A percentile compares a stretch with the other conserved stretches of the same genome.
Conservation (phyloP, 1,140 invertebrate species). For the Oryctes rhinoceros region DNA sequence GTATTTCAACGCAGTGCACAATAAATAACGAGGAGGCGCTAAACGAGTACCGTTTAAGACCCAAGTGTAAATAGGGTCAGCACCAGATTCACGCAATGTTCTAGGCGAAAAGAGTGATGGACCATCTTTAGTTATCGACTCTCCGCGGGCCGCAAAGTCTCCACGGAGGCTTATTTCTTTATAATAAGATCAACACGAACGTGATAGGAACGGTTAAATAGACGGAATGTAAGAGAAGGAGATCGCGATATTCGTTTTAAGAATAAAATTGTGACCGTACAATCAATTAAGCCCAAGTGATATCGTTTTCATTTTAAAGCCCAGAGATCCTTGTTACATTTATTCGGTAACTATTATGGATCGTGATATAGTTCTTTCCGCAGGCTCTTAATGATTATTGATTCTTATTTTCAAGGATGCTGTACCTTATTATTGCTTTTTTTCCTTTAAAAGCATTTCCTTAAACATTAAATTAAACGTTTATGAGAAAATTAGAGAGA, state of each 20-base stretch:
- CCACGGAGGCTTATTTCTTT: not conserved
- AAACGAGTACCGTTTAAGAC: not conserved
- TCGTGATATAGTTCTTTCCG: not conserved
- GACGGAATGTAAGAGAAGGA: not conserved
- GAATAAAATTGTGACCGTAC: not conserved
- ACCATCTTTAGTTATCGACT: not conserved
- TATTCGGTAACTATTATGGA: not conserved
- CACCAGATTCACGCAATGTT: not conserved
- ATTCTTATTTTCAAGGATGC: no score
- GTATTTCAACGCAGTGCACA: not conserved
- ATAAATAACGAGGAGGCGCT: not conserved
- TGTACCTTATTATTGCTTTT: not conserved
- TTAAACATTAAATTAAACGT: not conserved
- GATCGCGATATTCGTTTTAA: not conserved
- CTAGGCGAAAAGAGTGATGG: not conserved
- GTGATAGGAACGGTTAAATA: not conserved
- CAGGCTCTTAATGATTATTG: not conserved
- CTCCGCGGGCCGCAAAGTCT: not conserved
- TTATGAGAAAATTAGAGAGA: not conserved
- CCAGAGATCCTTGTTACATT: not conserved
- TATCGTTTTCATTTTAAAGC: not conserved
- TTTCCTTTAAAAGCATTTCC: not conserved
- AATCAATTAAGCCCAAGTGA: not conserved
- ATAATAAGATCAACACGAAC: not conserved
- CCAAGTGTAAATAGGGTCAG: not conserved